These are phyloP conservation scores for Schmidtea mediterranea DNA, from an alignment of 1,140 invertebrate species.

Conservation along the genomic window DNA sequence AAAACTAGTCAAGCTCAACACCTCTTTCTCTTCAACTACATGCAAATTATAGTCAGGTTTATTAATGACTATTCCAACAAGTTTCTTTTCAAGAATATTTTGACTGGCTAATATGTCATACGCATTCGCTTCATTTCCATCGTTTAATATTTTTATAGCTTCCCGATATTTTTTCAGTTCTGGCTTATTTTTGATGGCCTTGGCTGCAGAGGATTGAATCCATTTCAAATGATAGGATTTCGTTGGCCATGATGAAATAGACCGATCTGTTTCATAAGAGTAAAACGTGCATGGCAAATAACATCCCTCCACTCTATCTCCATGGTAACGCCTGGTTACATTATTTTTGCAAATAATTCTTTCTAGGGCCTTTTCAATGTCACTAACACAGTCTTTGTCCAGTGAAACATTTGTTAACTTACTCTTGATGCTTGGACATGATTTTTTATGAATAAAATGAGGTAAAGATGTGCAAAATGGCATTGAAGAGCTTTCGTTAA, in stretches of 20 bases:
- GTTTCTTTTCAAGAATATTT: no score
- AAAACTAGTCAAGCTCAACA: not conserved
- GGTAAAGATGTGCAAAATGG: no score
- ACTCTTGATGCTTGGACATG: no score
- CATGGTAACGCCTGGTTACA: not conserved
- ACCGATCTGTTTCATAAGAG: not conserved
- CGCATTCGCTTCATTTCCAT: no score
- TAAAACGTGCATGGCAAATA: constrained; percentile 1
- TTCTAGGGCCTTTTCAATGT: not conserved
- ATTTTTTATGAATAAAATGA: no score
- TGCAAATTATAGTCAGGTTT: not conserved
- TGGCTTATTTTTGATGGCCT: no score
- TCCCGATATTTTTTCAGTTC: no score
- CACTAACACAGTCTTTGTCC: not conserved
- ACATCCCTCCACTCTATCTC: not conserved
- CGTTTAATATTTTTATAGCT: no score
- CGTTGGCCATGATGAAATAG: constrained; percentile 3
- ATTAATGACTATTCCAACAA: not conserved
- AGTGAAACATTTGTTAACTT: not conserved
- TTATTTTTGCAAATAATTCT: not conserved
- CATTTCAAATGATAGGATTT: constrained; percentile 1
- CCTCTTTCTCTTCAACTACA: constrained; percentile 3
- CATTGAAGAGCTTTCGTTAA: no score
- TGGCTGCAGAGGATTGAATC: not conserved
- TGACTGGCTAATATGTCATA: no score